Evolutionary conservation across 2,888 invertebrate species (phyloP), one percentile per base, ranked within the genome.

Genomic region (Pharmacophagus antenor): DNA sequence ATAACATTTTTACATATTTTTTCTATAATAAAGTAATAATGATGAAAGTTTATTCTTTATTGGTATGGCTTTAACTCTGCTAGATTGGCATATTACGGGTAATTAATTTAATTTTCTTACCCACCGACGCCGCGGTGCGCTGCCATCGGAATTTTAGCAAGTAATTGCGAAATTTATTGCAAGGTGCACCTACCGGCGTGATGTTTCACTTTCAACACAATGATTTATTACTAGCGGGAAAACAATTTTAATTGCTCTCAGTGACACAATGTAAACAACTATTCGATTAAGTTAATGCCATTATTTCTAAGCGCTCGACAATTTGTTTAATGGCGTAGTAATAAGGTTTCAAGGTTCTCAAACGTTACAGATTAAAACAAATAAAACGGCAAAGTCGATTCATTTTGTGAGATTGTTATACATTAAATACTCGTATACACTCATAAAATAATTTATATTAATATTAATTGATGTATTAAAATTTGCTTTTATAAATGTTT

Each of bases 221-320:
- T 90, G 88, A 90, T 90, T 90, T 89, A 90, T 88, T 76, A 81
- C 80, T 82, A n/a, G n/a, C 84, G 79, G 76, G 73, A 82, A 82
- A 90, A 90, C 89, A 89, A 90, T 89, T 88, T 90, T 89, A 90
- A 90, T 90, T 89, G 87, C 86, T 80, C 74, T 70, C 82, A 85
- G 86, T 89, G 89, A 90, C 89, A 89, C 84, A 76, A 76, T 89
- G 89, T 89, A 90, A 89, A 90, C 88, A 90, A 88, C 88, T 89
- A 89, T 90, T 89, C 88, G 89, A 90, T 90, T 88, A 88, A 86
- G 85, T 85, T 87, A 88, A 88, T 88, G 83, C 85, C 83, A 85
- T 88, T 88, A 84, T 82, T 80, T 77, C 69, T 72, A 76, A 74
- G 73, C 73, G 68, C 56, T 57, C 69, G 66, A 82, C 76, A 83